phyloP scores from a whole-genome alignment of 2,797 vertebrate genomes.

The Gymnothorax reevesii region DNA sequence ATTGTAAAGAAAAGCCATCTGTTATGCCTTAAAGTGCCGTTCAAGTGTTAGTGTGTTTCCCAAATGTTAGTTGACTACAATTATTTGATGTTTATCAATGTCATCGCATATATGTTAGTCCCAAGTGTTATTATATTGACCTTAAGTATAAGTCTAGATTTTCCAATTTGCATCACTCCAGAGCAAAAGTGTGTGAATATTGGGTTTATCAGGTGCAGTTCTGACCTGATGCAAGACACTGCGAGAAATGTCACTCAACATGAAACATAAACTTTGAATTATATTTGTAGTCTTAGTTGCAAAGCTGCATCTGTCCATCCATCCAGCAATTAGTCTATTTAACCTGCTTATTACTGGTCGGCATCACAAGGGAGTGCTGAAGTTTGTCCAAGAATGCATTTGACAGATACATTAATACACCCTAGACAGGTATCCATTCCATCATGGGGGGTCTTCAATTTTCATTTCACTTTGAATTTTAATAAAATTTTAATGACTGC shows the following conservation, averaged over 20 bases:
- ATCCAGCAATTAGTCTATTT: too few relatives aligned
- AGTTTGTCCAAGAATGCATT: too few relatives aligned
- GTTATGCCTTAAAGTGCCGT: conserved; percentile 59
- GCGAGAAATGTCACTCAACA: neutral
- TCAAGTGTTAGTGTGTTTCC: neutral
- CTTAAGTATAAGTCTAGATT: neutral
- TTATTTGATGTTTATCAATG: neutral
- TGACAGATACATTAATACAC: too few relatives aligned
- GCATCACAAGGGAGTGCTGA: too few relatives aligned
- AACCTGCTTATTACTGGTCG: too few relatives aligned
- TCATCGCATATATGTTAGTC: neutral
- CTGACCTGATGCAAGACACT: conserved; percentile 8
- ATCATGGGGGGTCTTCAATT: neutral
- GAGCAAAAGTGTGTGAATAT: neutral
- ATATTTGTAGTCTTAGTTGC: neutral
- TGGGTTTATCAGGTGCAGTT: neutral
- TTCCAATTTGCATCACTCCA: neutral
- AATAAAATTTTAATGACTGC: neutral
- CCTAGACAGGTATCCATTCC: too few relatives aligned
- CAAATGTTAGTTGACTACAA: neutral
- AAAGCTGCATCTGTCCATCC: neutral
- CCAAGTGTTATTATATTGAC: neutral
- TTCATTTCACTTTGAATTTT: neutral
- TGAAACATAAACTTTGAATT: neutral
- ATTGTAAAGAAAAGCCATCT: conserved; percentile 60